phyloP scores from a whole-genome alignment of 2,797 vertebrate species.

The Mormyrops attenuatus region DNA sequence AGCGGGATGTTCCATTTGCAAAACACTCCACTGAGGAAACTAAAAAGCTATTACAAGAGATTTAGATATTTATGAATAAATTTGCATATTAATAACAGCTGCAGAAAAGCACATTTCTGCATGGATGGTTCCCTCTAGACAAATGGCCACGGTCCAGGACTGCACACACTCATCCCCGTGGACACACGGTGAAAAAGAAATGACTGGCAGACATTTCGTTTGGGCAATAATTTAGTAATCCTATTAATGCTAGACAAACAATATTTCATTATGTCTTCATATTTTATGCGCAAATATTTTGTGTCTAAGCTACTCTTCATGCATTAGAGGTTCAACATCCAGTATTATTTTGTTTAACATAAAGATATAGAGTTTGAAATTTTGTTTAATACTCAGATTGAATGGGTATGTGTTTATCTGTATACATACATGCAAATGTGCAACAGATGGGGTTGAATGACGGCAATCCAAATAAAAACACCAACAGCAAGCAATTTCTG shows the following conservation, averaged over 20 bases:
- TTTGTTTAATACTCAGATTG: not conserved
- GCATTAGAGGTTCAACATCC: not conserved
- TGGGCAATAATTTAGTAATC: not conserved
- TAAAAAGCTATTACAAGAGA: slow-evolving; percentile 12
- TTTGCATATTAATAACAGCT: not conserved
- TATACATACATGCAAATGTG: not conserved
- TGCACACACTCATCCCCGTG: not conserved
- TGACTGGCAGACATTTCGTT: not conserved
- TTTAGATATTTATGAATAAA: slow-evolving; percentile 10
- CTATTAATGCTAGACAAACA: slow-evolving; percentile 2
- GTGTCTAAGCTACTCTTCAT: not conserved
- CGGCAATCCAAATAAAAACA: not conserved
- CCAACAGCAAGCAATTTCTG: not conserved
- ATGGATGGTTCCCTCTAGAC: not conserved
- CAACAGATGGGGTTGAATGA: slow-evolving; percentile 4
- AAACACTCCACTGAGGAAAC: not conserved
- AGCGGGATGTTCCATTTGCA: not conserved
- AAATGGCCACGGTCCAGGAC: not conserved
- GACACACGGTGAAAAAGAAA: not conserved
- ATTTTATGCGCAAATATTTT: slow-evolving; percentile 2
- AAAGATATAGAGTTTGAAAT: not conserved
- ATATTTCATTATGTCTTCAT: slow-evolving; percentile 8
- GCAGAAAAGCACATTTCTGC: not conserved
- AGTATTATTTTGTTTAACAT: not conserved
- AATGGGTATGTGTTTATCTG: not conserved